Percentiles rank a stretch among this genome's conserved stretches.
These are phyloP conservation scores for Malthinus seriepunctatus DNA, from an alignment of 2,888 invertebrate species.

Conservation along the genomic window DNA sequence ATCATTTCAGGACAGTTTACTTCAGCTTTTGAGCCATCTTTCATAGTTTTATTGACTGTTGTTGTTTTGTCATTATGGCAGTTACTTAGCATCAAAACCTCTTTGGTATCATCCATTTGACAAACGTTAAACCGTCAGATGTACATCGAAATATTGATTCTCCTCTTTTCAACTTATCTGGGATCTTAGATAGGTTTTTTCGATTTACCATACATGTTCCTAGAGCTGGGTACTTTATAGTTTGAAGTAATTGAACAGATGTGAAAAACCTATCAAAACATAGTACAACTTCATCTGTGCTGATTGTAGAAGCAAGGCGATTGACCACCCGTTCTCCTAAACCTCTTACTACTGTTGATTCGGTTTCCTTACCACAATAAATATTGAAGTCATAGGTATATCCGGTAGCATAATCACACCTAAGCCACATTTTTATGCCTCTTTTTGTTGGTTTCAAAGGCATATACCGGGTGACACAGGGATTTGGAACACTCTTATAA, in stretches of 20 bases:
- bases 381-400: too few species aligned
- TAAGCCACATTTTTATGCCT: neutral
- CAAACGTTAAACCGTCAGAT: slow-evolving; percentile 30
- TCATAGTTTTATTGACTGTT: slow-evolving; percentile 32
- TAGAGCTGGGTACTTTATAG: slow-evolving; percentile 28
- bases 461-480: too few species aligned
- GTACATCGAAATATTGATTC: slow-evolving; percentile 30
- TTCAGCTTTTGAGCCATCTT: slow-evolving; percentile 37
- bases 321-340: slow-evolving; percentile 32
- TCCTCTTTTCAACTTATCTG: slow-evolving; percentile 30
- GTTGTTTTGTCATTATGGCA: slow-evolving; percentile 33
- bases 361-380: too few species aligned
- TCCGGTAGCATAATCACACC: neutral
- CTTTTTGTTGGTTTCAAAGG: neutral
- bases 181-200: slow-evolving; percentile 26
- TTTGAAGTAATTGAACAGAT: slow-evolving; percentile 25
- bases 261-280: slow-evolving; percentile 31
- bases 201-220: slow-evolving; percentile 34
- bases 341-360: slow-evolving; percentile 10
- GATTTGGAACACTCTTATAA: too few species aligned
- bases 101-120: slow-evolving; percentile 41
- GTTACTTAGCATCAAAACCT: slow-evolving; percentile 40
- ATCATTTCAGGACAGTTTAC: slow-evolving; percentile 33
- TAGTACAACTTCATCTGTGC: slow-evolving; percentile 14
- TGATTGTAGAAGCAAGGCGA: slow-evolving; percentile 29